Percentiles rank a stretch among this genome's conserved stretches.
These are phyloP conservation scores for Mycogona germanica DNA, from an alignment of 2,888 invertebrate species.

Conservation along the genomic window DNA sequence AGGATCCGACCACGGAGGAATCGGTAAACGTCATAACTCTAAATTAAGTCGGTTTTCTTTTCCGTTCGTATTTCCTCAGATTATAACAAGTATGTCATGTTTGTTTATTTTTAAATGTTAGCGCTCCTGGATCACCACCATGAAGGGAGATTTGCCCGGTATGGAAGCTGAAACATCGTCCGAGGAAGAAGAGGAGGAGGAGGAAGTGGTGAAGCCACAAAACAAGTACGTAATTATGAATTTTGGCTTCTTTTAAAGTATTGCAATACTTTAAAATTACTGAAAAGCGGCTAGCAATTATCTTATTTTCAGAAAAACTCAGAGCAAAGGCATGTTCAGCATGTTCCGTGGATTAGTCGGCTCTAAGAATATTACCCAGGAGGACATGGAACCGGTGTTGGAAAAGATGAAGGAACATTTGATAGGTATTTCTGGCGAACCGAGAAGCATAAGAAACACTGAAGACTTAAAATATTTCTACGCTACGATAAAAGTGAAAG, in stretches of 20 bases:
- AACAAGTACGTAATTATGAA: slow-evolving; percentile 8
- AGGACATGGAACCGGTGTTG: slow-evolving; percentile 70
- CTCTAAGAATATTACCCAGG: slow-evolving; percentile 66
- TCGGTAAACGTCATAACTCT: slow-evolving; percentile 41
- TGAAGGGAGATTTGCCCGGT: slow-evolving; percentile 70
- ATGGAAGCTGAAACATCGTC: slow-evolving; percentile 57
- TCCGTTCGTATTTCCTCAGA: background rate
- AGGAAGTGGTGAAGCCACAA: slow-evolving; percentile 46
- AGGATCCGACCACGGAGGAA: slow-evolving; percentile 46
- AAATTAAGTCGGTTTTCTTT: too few relatives aligned
- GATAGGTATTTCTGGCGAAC: slow-evolving; percentile 41
- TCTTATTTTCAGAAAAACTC: slow-evolving; percentile 9
- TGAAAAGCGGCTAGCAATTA: background rate
- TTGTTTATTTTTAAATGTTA: too few relatives aligned
- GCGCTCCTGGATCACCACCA: slow-evolving; percentile 56
- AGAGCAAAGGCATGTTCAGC: slow-evolving; percentile 56
- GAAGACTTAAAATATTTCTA: too few relatives aligned
- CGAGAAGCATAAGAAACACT: too few relatives aligned
- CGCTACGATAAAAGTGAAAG: background rate
- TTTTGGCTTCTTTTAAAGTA: background rate
- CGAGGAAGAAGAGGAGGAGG: slow-evolving; percentile 41
- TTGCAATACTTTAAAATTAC: background rate
- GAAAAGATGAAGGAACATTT: slow-evolving; percentile 93
- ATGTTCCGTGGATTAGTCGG: slow-evolving; percentile 82
- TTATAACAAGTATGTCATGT: too few relatives aligned